Conservation (phyloP, 2,797 vertebrate genomes). For the Acanthornis magna region DNA sequence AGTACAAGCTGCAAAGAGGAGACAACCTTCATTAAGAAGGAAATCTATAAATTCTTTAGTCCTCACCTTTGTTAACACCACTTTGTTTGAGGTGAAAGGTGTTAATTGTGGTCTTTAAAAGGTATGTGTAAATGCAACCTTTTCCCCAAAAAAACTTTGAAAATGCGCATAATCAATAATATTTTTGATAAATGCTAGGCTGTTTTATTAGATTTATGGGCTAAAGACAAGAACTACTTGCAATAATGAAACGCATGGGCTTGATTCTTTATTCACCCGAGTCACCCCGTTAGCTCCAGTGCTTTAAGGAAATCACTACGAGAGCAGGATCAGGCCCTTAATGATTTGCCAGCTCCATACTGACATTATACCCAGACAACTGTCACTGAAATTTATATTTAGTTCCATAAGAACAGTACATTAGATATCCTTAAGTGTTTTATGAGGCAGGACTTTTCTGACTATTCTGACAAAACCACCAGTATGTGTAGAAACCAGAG, state of each 20-base stretch:
- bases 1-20: neutral
- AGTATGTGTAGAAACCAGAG: neutral
- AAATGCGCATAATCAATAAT: neutral
- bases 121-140: neutral
- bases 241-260: neutral
- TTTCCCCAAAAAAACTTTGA: neutral
- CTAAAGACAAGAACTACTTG: neutral
- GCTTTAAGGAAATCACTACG: neutral
- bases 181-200: neutral
- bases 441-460: conserved; percentile 9
- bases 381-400: neutral
- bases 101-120: neutral
- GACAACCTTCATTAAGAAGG: neutral
- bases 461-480: neutral
- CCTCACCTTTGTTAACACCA: neutral
- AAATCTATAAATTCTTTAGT: neutral
- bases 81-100: neutral
- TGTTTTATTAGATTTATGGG: neutral
- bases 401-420: neutral
- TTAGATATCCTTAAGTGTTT: neutral
- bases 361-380: neutral
- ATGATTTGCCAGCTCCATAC: neutral
- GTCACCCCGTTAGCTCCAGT: neutral
- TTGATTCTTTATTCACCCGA: neutral
- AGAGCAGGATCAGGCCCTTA: neutral